Evolutionary conservation across 2,888 invertebrate genomes (phyloP).

Genomic region (Agonopterix alstromeriana): DNA sequence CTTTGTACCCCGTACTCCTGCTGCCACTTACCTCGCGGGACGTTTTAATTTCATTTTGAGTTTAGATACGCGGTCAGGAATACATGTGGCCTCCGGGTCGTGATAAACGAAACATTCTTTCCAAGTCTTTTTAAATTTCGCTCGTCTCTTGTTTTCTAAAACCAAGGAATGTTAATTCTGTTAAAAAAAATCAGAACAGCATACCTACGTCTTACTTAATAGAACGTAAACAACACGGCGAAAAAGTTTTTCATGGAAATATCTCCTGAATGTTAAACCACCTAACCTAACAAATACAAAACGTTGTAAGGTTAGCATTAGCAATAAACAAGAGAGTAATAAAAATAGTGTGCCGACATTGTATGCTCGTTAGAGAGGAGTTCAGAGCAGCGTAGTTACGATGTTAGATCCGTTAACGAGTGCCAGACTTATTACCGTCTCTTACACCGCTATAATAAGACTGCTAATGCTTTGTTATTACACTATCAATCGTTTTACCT

Average conservation of each 20-base stretch:
- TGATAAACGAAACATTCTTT: background rate
- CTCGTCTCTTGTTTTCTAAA: too few species aligned
- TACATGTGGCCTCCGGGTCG: conserved; percentile 21
- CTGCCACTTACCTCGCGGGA: conserved; percentile 67
- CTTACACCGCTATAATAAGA: conserved; percentile 20
- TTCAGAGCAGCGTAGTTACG: conserved; percentile 30
- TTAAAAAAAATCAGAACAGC: too few species aligned
- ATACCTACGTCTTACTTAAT: too few species aligned
- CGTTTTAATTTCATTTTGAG: conserved; percentile 70
- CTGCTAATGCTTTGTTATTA: conserved; percentile 43
- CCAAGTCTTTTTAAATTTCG: background rate
- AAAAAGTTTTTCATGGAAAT: too few species aligned
- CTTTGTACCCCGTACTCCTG: conserved; percentile 64
- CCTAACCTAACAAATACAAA: conserved; percentile 1
- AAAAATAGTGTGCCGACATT: conserved; percentile 23
- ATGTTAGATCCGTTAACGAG: conserved; percentile 43
- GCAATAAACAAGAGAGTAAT: conserved; percentile 17
- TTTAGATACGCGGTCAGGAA: conserved; percentile 23
- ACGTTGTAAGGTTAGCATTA: background rate
- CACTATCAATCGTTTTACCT: conserved; percentile 23
- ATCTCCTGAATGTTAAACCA: background rate
- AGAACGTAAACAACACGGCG: too few species aligned
- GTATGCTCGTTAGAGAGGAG: conserved; percentile 35
- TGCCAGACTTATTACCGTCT: conserved; percentile 40
- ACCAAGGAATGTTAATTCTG: too few species aligned